Conservation (phyloP, 2,113 vertebrate species). For the Phocoena sinus region DNA sequence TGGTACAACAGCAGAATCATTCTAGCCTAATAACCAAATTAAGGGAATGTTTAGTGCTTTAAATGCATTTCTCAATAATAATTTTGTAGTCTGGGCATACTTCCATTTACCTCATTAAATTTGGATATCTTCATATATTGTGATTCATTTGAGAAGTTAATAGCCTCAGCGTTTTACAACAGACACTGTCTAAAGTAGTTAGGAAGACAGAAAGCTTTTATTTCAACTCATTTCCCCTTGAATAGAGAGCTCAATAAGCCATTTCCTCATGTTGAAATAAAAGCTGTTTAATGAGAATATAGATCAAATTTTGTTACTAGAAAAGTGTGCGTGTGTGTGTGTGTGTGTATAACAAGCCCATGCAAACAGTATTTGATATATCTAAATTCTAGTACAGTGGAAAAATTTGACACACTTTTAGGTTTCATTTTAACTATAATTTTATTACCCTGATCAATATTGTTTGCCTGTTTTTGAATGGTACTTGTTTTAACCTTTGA, state of each 20-base stretch:
- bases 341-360: not conserved
- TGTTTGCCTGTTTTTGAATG: not conserved
- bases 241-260: not conserved
- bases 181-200: not conserved
- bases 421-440: not conserved
- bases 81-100: not conserved
- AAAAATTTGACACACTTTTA: not conserved
- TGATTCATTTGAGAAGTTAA: not conserved
- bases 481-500: not conserved
- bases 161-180: not conserved
- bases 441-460: not conserved
- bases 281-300: not conserved
- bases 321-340: not conserved
- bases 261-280: not conserved
- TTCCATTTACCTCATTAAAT: not conserved
- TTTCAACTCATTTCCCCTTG: not conserved
- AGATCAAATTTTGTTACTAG: not conserved
- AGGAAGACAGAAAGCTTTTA: conserved; percentile 13
- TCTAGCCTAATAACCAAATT: not conserved
- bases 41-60: not conserved
- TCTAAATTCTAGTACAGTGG: not conserved
- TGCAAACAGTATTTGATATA: not conserved
- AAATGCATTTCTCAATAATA: not conserved
- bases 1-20: not conserved
- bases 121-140: not conserved